A percentile compares a stretch with the other conserved stretches of the same genome.
Evolutionary conservation across 2,113 vertebrate genomes (phyloP).

Genomic region (Taxidea taxus): DNA sequence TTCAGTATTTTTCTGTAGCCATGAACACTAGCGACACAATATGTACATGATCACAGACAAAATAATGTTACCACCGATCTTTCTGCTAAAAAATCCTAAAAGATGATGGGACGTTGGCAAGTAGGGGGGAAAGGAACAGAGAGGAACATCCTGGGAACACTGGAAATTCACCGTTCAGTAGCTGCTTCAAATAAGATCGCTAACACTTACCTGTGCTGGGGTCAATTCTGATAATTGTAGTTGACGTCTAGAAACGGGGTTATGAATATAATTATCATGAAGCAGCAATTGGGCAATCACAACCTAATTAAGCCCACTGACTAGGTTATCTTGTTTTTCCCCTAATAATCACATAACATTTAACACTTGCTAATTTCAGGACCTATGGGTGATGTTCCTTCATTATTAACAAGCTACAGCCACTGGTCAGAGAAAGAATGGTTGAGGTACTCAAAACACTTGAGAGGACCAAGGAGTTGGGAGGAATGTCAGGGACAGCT

Average conservation of each 20-base stretch:
- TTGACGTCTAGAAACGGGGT: slow-evolving; percentile 68
- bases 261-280: slow-evolving; percentile 75
- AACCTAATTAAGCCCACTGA: slow-evolving; percentile 79
- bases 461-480: neutral
- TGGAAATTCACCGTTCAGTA: slow-evolving; percentile 51
- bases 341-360: slow-evolving; percentile 79
- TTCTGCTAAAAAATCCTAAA: slow-evolving; percentile 37
- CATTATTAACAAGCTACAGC: slow-evolving; percentile 65
- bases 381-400: slow-evolving; percentile 69
- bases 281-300: slow-evolving; percentile 77
- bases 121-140: slow-evolving; percentile 50
- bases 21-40: neutral
- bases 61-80: slow-evolving; percentile 62
- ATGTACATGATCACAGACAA: slow-evolving; percentile 54
- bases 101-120: slow-evolving; percentile 48
- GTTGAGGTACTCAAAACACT: neutral
- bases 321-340: slow-evolving; percentile 76
- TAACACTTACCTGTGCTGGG: slow-evolving; percentile 59
- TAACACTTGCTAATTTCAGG: slow-evolving; percentile 78
- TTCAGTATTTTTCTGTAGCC: slow-evolving; percentile 50
- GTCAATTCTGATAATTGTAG: slow-evolving; percentile 65
- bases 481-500: slow-evolving; percentile 12
- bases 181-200: slow-evolving; percentile 49
- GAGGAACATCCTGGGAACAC: slow-evolving; percentile 13
- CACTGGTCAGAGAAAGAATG: slow-evolving; percentile 54